A percentile compares a stretch with the other conserved stretches of the same genome.
These are phyloP conservation scores for Fabriciana adippe DNA, from an alignment of 2,888 invertebrate genomes.

Conservation along the genomic window DNA sequence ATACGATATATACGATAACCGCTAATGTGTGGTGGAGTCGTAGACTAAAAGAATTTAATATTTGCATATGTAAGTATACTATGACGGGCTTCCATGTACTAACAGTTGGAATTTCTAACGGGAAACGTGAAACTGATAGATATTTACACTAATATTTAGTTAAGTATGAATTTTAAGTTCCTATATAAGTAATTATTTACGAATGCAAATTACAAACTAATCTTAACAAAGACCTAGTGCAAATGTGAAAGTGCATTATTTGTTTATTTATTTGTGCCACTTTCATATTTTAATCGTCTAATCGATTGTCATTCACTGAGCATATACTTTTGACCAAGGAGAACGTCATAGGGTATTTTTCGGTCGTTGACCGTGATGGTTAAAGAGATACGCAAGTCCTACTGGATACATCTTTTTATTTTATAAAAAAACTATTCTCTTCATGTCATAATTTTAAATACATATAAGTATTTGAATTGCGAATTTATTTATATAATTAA, in stretches of 20 bases:
- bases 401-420: no score
- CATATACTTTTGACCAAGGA: slow-evolving; percentile 1
- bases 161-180: slow-evolving; percentile 1
- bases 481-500: no score
- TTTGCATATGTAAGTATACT: slow-evolving; percentile 15
- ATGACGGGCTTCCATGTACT: slow-evolving; percentile 10
- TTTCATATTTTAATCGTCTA: not conserved
- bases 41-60: slow-evolving; percentile 19
- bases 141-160: slow-evolving; percentile 12
- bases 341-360: slow-evolving; percentile 1
- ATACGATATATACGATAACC: slow-evolving; percentile 7
- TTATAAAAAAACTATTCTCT: not conserved
- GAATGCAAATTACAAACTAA: not conserved
- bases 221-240: not conserved
- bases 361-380: slow-evolving; percentile 2
- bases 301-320: not conserved
- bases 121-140: slow-evolving; percentile 11
- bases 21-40: slow-evolving; percentile 2
- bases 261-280: not conserved
- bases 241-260: not conserved
- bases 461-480: no score
- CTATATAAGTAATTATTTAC: not conserved
- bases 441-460: no score
- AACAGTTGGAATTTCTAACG: slow-evolving; percentile 20
- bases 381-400: not conserved